Percentiles rank a stretch among this genome's conserved stretches.
These are phyloP conservation scores for Pyrgus malvae DNA, from an alignment of 2,888 invertebrate genomes.

Conservation along the genomic window DNA sequence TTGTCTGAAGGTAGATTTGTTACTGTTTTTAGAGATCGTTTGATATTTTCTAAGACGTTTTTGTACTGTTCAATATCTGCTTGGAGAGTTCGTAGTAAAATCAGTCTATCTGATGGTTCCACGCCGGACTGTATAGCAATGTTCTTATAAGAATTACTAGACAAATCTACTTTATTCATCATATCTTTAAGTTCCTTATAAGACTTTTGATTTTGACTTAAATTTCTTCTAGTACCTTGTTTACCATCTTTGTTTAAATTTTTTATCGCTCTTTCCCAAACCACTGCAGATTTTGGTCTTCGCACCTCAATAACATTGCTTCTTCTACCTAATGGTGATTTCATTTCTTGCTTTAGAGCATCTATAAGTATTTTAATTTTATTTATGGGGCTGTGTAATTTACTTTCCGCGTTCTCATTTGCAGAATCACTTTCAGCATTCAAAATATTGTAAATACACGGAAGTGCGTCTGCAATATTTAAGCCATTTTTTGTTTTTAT, in stretches of 20 bases:
- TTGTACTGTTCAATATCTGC: constrained; percentile 48
- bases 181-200: constrained; percentile 48
- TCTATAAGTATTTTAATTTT: constrained; percentile 54
- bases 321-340: constrained; percentile 44
- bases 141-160: constrained; percentile 52
- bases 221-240: constrained; percentile 45
- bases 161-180: constrained; percentile 47
- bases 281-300: constrained; percentile 56
- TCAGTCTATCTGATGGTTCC: constrained; percentile 47
- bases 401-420: constrained; percentile 25
- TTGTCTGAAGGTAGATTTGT: constrained; percentile 41
- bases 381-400: constrained; percentile 29
- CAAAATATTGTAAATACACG: constrained; percentile 64
- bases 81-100: constrained; percentile 55
- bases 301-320: constrained; percentile 34
- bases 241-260: constrained; percentile 45
- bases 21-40: constrained; percentile 37
- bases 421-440: constrained; percentile 39
- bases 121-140: constrained; percentile 45
- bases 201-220: constrained; percentile 41
- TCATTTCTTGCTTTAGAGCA: constrained; percentile 50
- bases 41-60: constrained; percentile 46
- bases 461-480: constrained; percentile 56
- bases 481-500: constrained; percentile 40
- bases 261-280: constrained; percentile 64